Evolutionary conservation across 2,888 invertebrate genomes (phyloP).

Genomic region (Serrognathus titanus): DNA sequence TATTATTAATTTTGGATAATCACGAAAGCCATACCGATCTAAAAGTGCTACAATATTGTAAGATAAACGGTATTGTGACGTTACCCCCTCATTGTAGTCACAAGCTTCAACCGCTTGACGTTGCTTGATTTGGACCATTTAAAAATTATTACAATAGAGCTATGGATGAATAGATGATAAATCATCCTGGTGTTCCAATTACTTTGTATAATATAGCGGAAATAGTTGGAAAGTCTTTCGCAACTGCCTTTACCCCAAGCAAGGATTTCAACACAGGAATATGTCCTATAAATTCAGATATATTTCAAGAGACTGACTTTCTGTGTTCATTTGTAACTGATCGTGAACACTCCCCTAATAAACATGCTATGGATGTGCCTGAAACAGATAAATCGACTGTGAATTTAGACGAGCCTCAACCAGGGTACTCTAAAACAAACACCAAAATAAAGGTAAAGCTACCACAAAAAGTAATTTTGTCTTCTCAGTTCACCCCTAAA

Average conservation of each 20-base stretch:
- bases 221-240: constrained; percentile 4
- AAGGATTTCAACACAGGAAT: constrained; percentile 13
- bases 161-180: constrained; percentile 4
- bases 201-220: constrained; percentile 8
- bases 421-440: no score
- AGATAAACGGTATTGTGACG: neutral
- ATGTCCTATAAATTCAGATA: constrained; percentile 7
- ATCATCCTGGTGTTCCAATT: constrained; percentile 6
- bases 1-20: constrained; percentile 25
- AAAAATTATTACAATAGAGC: constrained; percentile 7
- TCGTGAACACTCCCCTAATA: neutral
- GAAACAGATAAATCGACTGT: no score
- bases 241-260: constrained; percentile 5
- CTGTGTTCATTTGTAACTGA: constrained; percentile 5
- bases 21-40: constrained; percentile 1
- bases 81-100: constrained; percentile 2
- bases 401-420: no score
- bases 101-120: constrained; percentile 10
- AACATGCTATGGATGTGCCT: neutral
- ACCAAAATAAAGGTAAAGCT: no score
- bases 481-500: no score
- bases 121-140: constrained; percentile 2
- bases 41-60: neutral
- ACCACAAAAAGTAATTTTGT: no score
- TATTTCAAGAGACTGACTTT: constrained; percentile 27